Evolutionary conservation across 2,888 invertebrate species (phyloP), one percentile per base, ranked within the genome.

Genomic region (Germaria angustata): DNA sequence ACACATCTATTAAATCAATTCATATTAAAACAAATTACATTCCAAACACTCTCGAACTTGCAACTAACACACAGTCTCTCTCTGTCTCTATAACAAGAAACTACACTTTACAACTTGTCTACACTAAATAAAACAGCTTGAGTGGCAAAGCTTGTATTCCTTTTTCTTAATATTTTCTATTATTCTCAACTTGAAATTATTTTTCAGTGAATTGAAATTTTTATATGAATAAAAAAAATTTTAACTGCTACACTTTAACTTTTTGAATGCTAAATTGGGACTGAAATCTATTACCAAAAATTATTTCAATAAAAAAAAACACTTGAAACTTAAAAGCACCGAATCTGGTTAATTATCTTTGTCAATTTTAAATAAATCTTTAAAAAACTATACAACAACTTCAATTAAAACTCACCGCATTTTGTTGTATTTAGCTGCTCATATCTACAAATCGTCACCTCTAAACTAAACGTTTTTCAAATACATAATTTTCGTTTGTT

Each of bases 321-420:
- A 53, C 44, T 59, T 55, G 44, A 7, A 73, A 44, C 34, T 61
- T 59, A 24, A 32, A 44, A 66, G 65, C 72, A 79, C 57, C 41
- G 59, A 49, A 39, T 28, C n/a, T 34, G n/a, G 24, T 11, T 49
- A 28, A 7, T 24, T 22, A 63, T 34, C 15, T 9, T 4, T 41
- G 53, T 65, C 63, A 80, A 77, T 61, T 81, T 28, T 55, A 46
- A 65, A 24, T 32, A 41, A 22, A 51, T 36, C 17, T 44, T 8
- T 55, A 36, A 59, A 34, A 34, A 15, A n/a, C 17, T 44, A 61
- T 44, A 39, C 22, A 28, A 61, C 32, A 68, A 20, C 4, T 71
- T 76, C 61, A 41, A 51, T 53, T 34, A 22, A 53, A 81, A 81
- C 61, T 66, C 81, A 81, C 77, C 77, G 59, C 46, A 73, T 39